These are phyloP conservation scores for Vespertilio murinus DNA, from an alignment of 2,797 vertebrate species.

Conservation along the genomic window DNA sequence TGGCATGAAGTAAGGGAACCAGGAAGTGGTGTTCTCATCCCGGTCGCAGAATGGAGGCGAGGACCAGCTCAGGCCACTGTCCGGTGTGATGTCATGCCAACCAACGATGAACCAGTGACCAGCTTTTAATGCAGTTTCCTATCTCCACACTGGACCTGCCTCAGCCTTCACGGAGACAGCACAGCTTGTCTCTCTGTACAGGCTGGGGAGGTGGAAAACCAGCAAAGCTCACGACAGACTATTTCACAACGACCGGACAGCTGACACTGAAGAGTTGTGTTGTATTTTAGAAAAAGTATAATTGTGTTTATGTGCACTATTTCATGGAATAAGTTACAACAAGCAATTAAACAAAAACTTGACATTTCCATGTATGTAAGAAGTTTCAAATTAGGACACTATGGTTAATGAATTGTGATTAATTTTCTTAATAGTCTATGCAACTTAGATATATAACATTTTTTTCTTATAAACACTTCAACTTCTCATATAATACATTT, in stretches of 20 bases:
- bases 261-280: background rate
- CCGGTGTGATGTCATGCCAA: rapidly evolving
- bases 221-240: constrained; percentile 28
- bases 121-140: background rate
- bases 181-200: background rate
- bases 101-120: rapidly evolving
- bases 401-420: constrained; percentile 60
- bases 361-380: constrained; percentile 68
- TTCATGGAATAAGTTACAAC: constrained; percentile 70
- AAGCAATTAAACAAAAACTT: constrained; percentile 72
- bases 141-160: background rate
- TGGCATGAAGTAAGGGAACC: background rate
- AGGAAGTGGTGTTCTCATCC: background rate
- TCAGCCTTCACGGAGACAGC: rapidly evolving
- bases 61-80: background rate
- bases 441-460: constrained; percentile 48
- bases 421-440: constrained; percentile 74
- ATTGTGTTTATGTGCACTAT: constrained; percentile 28
- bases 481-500: constrained; percentile 76
- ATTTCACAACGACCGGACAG: background rate
- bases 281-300: constrained; percentile 47
- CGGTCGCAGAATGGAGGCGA: background rate
- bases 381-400: constrained; percentile 66
- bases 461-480: constrained; percentile 74
- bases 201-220: background rate